A percentile compares a stretch with the other conserved stretches of the same genome.
phyloP scores from a whole-genome alignment of 2,888 invertebrate genomes.

The Pandemis cinnamomeana region DNA sequence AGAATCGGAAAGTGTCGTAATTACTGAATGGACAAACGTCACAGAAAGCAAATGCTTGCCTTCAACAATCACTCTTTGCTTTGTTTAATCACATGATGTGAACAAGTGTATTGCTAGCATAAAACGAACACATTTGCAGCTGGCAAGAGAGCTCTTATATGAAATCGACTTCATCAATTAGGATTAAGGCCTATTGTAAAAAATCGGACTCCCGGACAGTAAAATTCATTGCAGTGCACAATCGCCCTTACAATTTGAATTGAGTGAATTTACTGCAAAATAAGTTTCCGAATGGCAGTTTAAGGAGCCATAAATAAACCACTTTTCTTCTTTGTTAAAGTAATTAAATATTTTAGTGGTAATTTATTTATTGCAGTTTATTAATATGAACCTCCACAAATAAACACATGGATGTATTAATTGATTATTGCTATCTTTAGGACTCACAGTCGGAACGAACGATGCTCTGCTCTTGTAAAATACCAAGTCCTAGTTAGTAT shows the following conservation, averaged over 20 bases:
- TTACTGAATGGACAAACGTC: slow-evolving; percentile 5
- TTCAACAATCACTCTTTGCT: slow-evolving; percentile 4
- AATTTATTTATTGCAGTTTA: background rate
- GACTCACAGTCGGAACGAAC: background rate
- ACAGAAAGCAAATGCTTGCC: slow-evolving; percentile 20
- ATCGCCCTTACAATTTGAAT: background rate
- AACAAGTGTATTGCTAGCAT: background rate
- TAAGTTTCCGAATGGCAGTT: background rate
- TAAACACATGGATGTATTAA: background rate
- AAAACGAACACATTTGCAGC: background rate
- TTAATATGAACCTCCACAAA: background rate
- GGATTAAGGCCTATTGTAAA: too few species aligned
- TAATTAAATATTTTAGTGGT: background rate
- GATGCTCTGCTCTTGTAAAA: background rate
- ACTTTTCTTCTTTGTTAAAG: background rate
- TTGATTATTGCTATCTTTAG: background rate
- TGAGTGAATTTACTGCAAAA: background rate
- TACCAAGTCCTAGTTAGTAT: slow-evolving; percentile 16
- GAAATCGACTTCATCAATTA: background rate
- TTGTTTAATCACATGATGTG: background rate
- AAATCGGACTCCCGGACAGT: too few species aligned
- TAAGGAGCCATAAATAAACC: background rate
- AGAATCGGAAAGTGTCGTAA: slow-evolving; percentile 7
- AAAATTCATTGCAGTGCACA: too few species aligned
- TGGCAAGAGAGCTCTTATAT: slow-evolving; percentile 7